Percentiles rank a stretch among this genome's conserved stretches.
These are phyloP conservation scores for Drosophila sp. DNA, from an alignment of 1,140 invertebrate species.

Conservation along the genomic window DNA sequence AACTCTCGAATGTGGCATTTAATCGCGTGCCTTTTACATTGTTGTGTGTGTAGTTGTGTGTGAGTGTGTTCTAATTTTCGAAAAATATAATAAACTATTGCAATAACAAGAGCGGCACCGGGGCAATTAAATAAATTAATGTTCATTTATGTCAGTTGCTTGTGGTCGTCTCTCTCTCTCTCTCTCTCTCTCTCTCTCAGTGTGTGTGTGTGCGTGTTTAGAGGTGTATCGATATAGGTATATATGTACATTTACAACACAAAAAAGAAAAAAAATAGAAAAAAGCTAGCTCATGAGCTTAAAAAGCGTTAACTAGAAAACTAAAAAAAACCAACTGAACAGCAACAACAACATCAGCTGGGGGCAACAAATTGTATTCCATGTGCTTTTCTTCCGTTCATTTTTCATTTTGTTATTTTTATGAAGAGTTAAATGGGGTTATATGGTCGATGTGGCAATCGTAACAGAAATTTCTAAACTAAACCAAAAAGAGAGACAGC, in stretches of 20 bases:
- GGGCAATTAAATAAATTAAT: slow-evolving; percentile 81
- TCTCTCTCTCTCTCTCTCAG: neutral
- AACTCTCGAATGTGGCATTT: neutral
- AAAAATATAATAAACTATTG: slow-evolving; percentile 38
- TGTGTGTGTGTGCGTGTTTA: slow-evolving; percentile 46
- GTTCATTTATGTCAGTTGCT: slow-evolving; percentile 54
- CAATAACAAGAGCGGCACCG: slow-evolving; percentile 40
- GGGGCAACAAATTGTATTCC: slow-evolving; percentile 23
- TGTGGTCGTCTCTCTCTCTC: slow-evolving; percentile 7
- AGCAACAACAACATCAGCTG: neutral
- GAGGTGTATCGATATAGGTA: slow-evolving; percentile 51
- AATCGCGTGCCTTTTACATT: slow-evolving; percentile 4
- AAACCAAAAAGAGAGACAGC: slow-evolving; percentile 2
- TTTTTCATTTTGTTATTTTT: slow-evolving; percentile 18
- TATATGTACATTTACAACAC: neutral
- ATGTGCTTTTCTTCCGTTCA: slow-evolving; percentile 24
- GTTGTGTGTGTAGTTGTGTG: neutral
- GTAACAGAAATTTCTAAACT: slow-evolving; percentile 52
- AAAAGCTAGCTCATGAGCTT: slow-evolving; percentile 60
- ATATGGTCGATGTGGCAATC: slow-evolving; percentile 37
- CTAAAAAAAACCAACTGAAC: slow-evolving; percentile 24
- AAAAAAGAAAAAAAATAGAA: slow-evolving; percentile 20
- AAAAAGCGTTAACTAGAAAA: slow-evolving; percentile 65
- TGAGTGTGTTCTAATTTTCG: slow-evolving; percentile 50
- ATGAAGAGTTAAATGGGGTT: slow-evolving; percentile 71